phyloP scores from a whole-genome alignment of 2,113 vertebrate genomes.

The Egretta garzetta region DNA sequence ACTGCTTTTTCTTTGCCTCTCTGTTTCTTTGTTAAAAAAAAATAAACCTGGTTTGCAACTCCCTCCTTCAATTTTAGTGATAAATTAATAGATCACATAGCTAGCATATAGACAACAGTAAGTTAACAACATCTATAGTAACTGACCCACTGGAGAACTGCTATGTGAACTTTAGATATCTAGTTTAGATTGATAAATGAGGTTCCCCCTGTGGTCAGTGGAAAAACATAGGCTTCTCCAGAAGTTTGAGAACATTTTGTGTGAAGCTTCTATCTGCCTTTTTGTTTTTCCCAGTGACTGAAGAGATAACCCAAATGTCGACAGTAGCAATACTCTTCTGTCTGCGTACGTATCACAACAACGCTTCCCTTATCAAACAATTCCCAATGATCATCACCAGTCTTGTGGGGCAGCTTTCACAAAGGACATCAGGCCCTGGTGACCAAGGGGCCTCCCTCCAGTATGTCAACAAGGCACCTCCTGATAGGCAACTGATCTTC shows the following conservation, averaged over 20 bases:
- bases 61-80: not conserved
- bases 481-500: not conserved
- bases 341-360: not conserved
- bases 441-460: not conserved
- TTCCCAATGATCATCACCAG: not conserved
- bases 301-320: not conserved
- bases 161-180: not conserved
- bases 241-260: not conserved
- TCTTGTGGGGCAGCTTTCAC: not conserved
- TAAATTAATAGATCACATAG: not conserved
- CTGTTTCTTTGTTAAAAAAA: not conserved
- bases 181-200: not conserved
- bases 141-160: not conserved
- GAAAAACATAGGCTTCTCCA: not conserved
- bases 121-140: not conserved
- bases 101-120: not conserved
- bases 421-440: not conserved
- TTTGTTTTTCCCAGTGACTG: not conserved
- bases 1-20: not conserved
- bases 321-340: not conserved
- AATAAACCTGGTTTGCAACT: not conserved
- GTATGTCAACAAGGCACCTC: not conserved
- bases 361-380: not conserved
- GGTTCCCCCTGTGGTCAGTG: not conserved
- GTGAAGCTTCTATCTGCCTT: not conserved